Percentiles rank a stretch among this genome's conserved stretches.
Evolutionary conservation across 2,113 vertebrate species (phyloP).

Genomic region (Tupaia tana): DNA sequence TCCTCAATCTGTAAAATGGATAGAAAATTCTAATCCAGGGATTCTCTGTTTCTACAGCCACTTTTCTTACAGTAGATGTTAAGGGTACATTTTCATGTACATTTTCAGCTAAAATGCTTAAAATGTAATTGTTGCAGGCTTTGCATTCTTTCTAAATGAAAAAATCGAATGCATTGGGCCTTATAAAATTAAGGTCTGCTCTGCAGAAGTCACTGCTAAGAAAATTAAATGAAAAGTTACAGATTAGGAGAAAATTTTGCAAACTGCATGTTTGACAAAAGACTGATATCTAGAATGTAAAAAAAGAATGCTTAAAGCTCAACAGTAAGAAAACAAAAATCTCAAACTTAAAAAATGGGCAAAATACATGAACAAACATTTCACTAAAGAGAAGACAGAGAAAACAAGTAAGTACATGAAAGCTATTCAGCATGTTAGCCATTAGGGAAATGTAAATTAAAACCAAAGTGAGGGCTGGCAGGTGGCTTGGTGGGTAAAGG

Average conservation of each 20-base stretch:
- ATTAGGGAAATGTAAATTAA: not conserved
- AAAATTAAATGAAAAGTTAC: not conserved
- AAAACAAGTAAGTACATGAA: not conserved
- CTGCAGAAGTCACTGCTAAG: not conserved
- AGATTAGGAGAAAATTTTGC: not conserved
- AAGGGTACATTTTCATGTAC: not conserved
- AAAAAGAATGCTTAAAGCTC: not conserved
- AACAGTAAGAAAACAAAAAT: not conserved
- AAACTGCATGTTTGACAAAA: not conserved
- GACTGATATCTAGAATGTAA: not conserved
- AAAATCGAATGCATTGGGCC: not conserved
- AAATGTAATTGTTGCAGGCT: not conserved
- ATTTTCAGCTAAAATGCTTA: not conserved
- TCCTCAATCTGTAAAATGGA: not conserved
- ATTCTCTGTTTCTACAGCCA: not conserved
- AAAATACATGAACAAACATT: not conserved
- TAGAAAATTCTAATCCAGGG: not conserved
- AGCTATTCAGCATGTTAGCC: not conserved
- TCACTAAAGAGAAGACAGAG: too few species aligned
- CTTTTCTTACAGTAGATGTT: not conserved
- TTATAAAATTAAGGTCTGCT: not conserved
- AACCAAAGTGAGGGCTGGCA: not conserved
- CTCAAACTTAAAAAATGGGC: not conserved
- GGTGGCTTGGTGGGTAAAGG: too few species aligned
- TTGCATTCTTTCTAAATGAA: not conserved